Base-by-base conservation (phyloP, 2,888 invertebrate genomes). In the Andrena dorsata region DNA sequence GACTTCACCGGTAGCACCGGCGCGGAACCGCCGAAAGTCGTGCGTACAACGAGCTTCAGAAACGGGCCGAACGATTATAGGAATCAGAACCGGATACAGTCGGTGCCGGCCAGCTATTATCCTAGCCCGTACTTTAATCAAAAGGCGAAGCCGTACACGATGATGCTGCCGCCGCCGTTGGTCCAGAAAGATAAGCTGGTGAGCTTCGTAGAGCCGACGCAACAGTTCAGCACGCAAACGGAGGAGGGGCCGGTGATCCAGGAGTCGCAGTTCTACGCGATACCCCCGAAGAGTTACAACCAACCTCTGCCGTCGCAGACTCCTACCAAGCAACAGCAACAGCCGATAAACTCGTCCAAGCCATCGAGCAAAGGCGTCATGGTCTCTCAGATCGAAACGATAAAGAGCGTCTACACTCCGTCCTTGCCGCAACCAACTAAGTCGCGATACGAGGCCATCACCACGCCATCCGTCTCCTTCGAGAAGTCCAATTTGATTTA, bases 131-230 rank as follows among this genome's bases (percentile, higher is more conserved):
- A 87, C 64, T 91, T 91, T 68, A 82, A 76, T 20, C 90, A 91
- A 47, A 91, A 95, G 84, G 90, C 94, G 23, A 93, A 95, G 71
- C 96, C 96, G 0, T 95, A 96, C 93, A 96, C 96, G 0, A 95
- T 96, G 91, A 94, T 97, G 75, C 95, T 97, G 80, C 97, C 97
- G 16, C 96, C 97, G 13, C 96, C 97, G 0, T 94, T 95, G 47
- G 94, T 95, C 0, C 94, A 94, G 3, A 90, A 87, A 68, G 88
- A 87, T 13, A 90, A 85, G 51, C 51, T 84, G 20, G 53, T 65
- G 7, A 78, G 69, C 13, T 84, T 75, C 72, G 76, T 26, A 13
- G 87, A 82, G 53, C 61, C 72, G 6, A 82, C 70, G 0, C 89
- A 86, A 49, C 86, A 87, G n/a, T 90, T 86, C 86, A 89, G 80